Conservation (phyloP, 1,140 invertebrate species). For the Drosophila lacteicornis region DNA sequence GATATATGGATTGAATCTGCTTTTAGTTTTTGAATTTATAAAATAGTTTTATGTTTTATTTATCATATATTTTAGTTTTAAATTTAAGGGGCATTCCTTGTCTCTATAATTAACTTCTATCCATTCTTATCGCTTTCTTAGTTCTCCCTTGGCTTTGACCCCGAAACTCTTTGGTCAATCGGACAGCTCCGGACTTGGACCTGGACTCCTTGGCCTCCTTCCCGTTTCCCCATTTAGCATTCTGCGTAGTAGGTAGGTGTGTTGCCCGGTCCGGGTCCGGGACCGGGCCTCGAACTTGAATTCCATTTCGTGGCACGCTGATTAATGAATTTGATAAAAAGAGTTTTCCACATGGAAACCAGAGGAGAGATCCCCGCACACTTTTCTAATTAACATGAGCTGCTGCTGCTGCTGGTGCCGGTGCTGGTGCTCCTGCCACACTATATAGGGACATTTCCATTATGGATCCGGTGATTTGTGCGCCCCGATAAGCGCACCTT, state of each 20-base stretch:
- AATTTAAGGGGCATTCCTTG: background rate
- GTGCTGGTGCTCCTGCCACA: no score
- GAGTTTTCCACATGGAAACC: slow-evolving; percentile 42
- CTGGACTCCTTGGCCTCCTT: background rate
- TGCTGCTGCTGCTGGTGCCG: slow-evolving; percentile 5
- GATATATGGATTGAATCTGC: no score
- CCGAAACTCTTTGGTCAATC: slow-evolving; percentile 61
- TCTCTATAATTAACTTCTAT: no score
- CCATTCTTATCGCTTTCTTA: background rate
- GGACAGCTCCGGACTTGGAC: no score
- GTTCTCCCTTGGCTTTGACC: slow-evolving; percentile 7
- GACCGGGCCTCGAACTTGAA: slow-evolving; percentile 33
- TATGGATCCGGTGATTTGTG: slow-evolving; percentile 72
- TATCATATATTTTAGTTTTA: background rate
- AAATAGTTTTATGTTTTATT: background rate
- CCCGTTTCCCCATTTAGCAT: slow-evolving; percentile 1
- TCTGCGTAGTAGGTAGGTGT: slow-evolving; percentile 50
- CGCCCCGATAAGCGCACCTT: slow-evolving; percentile 63
- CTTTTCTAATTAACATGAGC: slow-evolving; percentile 75
- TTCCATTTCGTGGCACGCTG: slow-evolving; percentile 58
- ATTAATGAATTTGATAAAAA: slow-evolving; percentile 79
- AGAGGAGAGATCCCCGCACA: slow-evolving; percentile 30
- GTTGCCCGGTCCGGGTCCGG: slow-evolving; percentile 26
- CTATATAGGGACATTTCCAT: slow-evolving; percentile 62
- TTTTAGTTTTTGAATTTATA: background rate